Evolutionary conservation across 2,888 invertebrate species (phyloP).

Genomic region (Lottia gigantea): DNA sequence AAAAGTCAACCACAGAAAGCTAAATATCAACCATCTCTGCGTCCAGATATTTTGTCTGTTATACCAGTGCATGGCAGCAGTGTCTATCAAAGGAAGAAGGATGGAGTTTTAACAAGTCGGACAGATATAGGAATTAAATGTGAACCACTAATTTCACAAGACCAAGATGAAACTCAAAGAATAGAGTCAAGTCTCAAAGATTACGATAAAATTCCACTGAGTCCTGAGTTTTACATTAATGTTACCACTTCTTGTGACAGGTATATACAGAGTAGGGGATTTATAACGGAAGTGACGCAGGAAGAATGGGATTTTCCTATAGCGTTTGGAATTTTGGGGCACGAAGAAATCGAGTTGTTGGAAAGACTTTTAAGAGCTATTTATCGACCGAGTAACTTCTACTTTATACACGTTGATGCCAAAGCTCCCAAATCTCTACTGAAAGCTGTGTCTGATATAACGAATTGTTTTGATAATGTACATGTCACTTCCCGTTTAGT

Average conservation of each 20-base stretch:
- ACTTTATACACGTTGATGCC: not conserved
- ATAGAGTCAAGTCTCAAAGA: not conserved
- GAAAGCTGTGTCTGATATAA: not conserved
- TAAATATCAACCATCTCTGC: too few relatives aligned
- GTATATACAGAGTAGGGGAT: not conserved
- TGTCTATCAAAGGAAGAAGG: not conserved
- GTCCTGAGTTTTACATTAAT: not conserved
- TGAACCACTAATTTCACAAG: not conserved
- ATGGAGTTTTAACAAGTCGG: not conserved
- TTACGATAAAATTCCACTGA: not conserved
- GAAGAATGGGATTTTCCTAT: not conserved
- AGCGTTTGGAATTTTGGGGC: not conserved
- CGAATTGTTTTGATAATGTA: not conserved
- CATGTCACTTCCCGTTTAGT: not conserved
- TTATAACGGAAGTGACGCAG: not conserved
- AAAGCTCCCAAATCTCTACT: not conserved
- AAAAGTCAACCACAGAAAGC: not conserved
- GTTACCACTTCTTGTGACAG: not conserved
- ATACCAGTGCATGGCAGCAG: not conserved
- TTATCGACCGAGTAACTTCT: not conserved
- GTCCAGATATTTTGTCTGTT: not conserved
- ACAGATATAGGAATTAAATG: not conserved
- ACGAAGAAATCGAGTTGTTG: not conserved
- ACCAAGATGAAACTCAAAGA: not conserved
- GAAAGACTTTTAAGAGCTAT: constrained; percentile 1